Percentiles rank a stretch among this genome's conserved stretches.
Evolutionary conservation across 2,113 vertebrate genomes (phyloP).

Genomic region (Girardinichthys multiradiatus): DNA sequence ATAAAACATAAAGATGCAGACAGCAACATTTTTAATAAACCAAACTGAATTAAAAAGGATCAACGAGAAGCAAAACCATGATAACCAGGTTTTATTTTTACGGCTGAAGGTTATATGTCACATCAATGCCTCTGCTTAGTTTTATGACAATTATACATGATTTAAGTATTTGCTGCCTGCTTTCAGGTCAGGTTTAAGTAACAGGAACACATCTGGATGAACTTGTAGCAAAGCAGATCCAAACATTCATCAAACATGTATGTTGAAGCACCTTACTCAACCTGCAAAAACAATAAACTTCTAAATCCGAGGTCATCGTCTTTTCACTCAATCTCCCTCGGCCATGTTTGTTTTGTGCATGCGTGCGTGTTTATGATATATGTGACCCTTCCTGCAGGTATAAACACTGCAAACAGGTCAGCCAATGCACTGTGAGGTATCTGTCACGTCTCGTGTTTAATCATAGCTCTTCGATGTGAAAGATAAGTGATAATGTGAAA

Average conservation of each 20-base stretch:
- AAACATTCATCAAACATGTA: no score
- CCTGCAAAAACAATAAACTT: no score
- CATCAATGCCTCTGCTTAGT: background rate
- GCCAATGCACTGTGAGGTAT: background rate
- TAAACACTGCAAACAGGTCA: background rate
- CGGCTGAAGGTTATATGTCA: background rate
- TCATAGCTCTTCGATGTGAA: background rate
- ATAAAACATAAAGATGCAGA: conserved; percentile 1
- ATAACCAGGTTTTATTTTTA: no score
- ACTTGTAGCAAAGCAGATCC: conserved; percentile 15
- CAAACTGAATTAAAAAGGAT: background rate
- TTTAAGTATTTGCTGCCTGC: conserved; percentile 11
- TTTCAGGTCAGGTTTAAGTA: conserved; percentile 21
- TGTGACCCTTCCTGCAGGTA: no score
- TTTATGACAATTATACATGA: conserved; percentile 13
- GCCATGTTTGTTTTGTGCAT: no score
- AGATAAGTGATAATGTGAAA: background rate
- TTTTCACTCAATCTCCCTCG: no score
- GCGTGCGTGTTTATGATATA: no score
- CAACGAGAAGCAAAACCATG: no score
- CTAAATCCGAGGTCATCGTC: no score
- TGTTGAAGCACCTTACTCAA: no score
- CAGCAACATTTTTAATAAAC: background rate
- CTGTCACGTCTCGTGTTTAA: background rate
- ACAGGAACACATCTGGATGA: background rate